These are phyloP conservation scores for Ornithoptera priamus DNA, from an alignment of 2,888 invertebrate species.

Conservation along the genomic window DNA sequence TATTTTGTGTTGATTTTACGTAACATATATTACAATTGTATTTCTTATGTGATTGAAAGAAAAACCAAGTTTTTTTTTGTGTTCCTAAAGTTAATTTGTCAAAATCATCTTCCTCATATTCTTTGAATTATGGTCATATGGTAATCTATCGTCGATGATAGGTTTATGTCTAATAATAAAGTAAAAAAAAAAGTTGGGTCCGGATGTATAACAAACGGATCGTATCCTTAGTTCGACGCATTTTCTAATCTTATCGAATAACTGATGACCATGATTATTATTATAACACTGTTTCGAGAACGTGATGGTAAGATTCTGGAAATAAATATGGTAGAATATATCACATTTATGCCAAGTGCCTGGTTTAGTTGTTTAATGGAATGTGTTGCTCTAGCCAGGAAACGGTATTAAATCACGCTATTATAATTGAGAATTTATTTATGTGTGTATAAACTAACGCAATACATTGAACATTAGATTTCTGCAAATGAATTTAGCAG, in stretches of 20 bases:
- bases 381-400: constrained; percentile 9
- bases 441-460: neutral
- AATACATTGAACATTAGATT: neutral
- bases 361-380: neutral
- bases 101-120: neutral
- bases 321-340: neutral
- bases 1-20: neutral
- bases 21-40: neutral
- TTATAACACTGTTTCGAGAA: neutral
- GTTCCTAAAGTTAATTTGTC: neutral
- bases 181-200: constrained; percentile 1
- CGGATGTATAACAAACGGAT: neutral
- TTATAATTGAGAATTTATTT: constrained; percentile 5
- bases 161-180: neutral
- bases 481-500: neutral
- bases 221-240: neutral
- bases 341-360: neutral
- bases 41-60: neutral
- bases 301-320: neutral
- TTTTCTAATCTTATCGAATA: constrained; percentile 16
- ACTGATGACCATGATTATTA: constrained; percentile 1
- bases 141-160: neutral
- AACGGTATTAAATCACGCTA: constrained; percentile 1
- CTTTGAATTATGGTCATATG: neutral
- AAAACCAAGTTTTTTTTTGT: neutral